Base-by-base conservation (phyloP, 1,140 invertebrate species). In the Theocolax elegans region DNA sequence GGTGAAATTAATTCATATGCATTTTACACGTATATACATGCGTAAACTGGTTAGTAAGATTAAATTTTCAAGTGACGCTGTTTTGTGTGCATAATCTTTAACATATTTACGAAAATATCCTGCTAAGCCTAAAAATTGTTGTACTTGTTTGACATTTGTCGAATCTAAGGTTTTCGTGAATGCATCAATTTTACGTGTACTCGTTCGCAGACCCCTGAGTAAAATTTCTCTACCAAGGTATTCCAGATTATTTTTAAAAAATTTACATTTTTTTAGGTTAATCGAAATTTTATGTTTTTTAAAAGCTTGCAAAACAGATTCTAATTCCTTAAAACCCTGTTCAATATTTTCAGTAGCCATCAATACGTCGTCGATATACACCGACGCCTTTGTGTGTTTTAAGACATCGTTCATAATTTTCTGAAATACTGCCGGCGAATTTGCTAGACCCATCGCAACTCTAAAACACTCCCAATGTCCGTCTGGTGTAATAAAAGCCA, bases 151-250 rank as follows among this genome's bases (percentile, higher is more conserved):
- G n/a, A n/a, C n/a, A n/a, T n/a, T 9, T 59, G 13, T 27, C 13
- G 69, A 72, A 3, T 29, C 60, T 0, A 31, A n/a, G 15, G 70
- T 67, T 27, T 73, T 40, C n/a, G 23, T 2, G n/a, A 82, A 25
- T 49, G 75, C 75, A 23, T 75, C 46, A 0, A 79, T 27, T 35
- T 81, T 81, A 17, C 38, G 27, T 3, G 29, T 31, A 0, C 67
- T 76, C 9, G 74, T 75, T 49, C 60, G 58, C 2, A 83, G 72
- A 19, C 79, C 74, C 31, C 78, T 67, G 1, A 40, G 58, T 49
- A 67, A 72, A 7, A 81, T 80, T 17, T 75, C 71, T 19, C 75
- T 67, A 0, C 79, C 80, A 0, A 81, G 21, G 27, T 80, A 83
- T 13, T 76, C 70, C 1, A 67, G 65, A 0, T 25, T 76, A 17